Evolutionary conservation across 2,888 invertebrate species (phyloP).

Genomic region (Atrina japonica): DNA sequence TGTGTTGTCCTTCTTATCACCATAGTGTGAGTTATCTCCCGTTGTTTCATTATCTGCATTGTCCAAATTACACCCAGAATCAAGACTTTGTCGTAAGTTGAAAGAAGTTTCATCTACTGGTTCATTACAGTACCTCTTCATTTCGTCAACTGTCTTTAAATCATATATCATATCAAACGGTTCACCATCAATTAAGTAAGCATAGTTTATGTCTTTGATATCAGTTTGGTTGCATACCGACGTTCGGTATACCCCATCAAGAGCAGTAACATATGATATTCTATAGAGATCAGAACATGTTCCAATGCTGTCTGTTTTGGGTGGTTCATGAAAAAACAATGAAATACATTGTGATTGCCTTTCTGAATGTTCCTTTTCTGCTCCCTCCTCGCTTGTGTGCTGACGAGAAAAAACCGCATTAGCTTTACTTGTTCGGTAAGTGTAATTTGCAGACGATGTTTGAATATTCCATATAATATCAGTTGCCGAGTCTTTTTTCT

Average conservation of each 20-base stretch:
- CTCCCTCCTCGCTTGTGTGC: neutral
- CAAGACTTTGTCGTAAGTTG: too few relatives aligned
- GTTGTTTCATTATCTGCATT: too few relatives aligned
- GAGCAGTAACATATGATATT: slow-evolving; percentile 18
- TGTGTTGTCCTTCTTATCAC: too few relatives aligned
- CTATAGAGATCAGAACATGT: slow-evolving; percentile 16
- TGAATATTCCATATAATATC: slow-evolving; percentile 20
- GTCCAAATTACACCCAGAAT: too few relatives aligned
- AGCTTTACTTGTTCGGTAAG: slow-evolving; percentile 4
- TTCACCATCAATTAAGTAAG: slow-evolving; percentile 14
- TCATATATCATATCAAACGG: too few relatives aligned
- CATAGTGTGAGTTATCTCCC: too few relatives aligned
- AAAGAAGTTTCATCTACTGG: too few relatives aligned
- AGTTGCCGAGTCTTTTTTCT: neutral
- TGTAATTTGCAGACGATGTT: slow-evolving; percentile 5
- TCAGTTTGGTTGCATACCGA: neutral
- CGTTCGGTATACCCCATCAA: slow-evolving; percentile 23
- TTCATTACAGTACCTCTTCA: too few relatives aligned
- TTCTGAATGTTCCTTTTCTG: neutral
- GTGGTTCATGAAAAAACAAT: slow-evolving; percentile 13
- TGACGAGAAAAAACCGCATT: neutral
- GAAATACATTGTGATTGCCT: slow-evolving; percentile 12
- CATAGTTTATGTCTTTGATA: neutral
- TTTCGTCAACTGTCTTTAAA: too few relatives aligned
- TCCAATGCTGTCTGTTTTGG: slow-evolving; percentile 25